Evolutionary conservation across 2,888 invertebrate genomes (phyloP), one percentile per base, ranked within the genome.

Genomic region (Hedychridium roseum): DNA sequence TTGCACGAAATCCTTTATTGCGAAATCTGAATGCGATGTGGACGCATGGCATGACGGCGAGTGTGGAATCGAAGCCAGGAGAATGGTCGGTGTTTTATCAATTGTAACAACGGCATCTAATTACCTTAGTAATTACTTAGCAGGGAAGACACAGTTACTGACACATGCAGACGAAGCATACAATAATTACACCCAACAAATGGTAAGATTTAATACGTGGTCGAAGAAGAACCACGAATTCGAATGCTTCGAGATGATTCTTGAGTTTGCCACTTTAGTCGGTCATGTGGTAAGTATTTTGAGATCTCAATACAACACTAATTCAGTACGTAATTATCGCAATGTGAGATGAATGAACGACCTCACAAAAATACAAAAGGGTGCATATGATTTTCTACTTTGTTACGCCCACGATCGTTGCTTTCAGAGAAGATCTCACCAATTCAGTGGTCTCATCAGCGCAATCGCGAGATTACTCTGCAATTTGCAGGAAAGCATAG

Each of bases 341-440:
- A n/a, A n/a, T n/a, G n/a, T n/a, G n/a, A n/a, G n/a, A n/a, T n/a
- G n/a, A n/a, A n/a, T n/a, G n/a, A n/a, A n/a, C n/a, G n/a, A n/a
- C n/a, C n/a, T n/a, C n/a, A n/a, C n/a, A n/a, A n/a, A n/a, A n/a
- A n/a, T n/a, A n/a, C n/a, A n/a, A n/a, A n/a, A n/a, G n/a, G n/a
- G n/a, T n/a, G n/a, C n/a, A n/a, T n/a, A n/a, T n/a, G n/a, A n/a
- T n/a, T n/a, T n/a, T n/a, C n/a, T n/a, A n/a, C n/a, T n/a, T n/a
- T n/a, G n/a, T n/a, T n/a, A n/a, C n/a, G n/a, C n/a, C n/a, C n/a
- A n/a, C n/a, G n/a, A n/a, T n/a, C n/a, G 14, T 43, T 50, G 15
- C 32, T 64, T 66, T 18, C 45, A 76, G 76, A 76, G 78, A 57
- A 70, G 78, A 53, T 65, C 76, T 5, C 74, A 78, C 62, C 78